phyloP scores from a whole-genome alignment of 2,888 invertebrate species.

The Merodon equestris region DNA sequence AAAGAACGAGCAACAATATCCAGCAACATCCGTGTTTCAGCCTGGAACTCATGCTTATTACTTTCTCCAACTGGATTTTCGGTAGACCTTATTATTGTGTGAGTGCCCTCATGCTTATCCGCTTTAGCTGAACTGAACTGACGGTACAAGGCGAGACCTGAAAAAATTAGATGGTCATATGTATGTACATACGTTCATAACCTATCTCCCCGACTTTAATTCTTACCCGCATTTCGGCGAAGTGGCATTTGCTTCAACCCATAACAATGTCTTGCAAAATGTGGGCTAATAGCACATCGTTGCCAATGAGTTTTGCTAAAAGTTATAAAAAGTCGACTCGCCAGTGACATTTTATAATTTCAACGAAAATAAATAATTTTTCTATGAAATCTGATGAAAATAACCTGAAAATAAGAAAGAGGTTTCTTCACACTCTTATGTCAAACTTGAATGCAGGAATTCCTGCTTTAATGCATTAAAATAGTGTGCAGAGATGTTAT shows the following conservation, averaged over 20 bases:
- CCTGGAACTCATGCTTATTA: slow-evolving; percentile 94
- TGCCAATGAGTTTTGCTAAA: no score
- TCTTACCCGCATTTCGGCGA: slow-evolving; percentile 23
- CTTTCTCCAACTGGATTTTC: slow-evolving; percentile 72
- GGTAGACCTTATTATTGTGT: slow-evolving; percentile 72
- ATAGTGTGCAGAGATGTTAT: no score
- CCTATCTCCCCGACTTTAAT: slow-evolving; percentile 8
- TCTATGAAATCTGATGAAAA: no score
- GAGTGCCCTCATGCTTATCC: slow-evolving; percentile 51
- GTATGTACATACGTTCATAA: slow-evolving; percentile 1
- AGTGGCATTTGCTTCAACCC: neutral
- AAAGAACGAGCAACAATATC: slow-evolving; percentile 98
- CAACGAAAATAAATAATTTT: no score
- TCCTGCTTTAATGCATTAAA: no score
- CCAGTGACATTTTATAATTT: no score
- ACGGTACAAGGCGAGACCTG: slow-evolving; percentile 54
- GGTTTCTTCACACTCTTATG: no score
- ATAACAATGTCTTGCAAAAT: no score
- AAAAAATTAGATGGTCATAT: neutral
- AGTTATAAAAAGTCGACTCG: no score
- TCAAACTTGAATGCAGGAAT: no score
- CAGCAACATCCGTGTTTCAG: slow-evolving; percentile 95
- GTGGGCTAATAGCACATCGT: slow-evolving; percentile 10
- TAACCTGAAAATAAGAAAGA: no score
- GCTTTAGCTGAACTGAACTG: slow-evolving; percentile 65